Base-by-base conservation (phyloP, 2,797 vertebrate genomes). In the Staurois parvus region DNA sequence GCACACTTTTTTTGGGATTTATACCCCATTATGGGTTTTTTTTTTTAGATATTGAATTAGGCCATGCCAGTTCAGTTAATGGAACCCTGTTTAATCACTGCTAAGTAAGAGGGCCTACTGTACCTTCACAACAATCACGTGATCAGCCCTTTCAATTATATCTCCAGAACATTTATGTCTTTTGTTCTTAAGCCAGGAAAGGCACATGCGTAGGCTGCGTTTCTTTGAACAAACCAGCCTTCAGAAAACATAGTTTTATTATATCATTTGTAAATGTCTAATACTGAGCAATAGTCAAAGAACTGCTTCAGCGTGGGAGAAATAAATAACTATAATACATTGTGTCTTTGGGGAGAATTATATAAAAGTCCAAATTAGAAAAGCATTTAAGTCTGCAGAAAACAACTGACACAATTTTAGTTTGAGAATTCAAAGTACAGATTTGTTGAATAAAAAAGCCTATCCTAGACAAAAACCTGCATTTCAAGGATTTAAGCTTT, bases 241-340 rank as follows among this genome's bases (percentile, higher is more conserved):
- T 62, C 74, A 62, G 19, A 32, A 17, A 77, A 40, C n/a, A 10
- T 78, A 67, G 76, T 78, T 40, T 79, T 45, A 29, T 79, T 42
- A 79, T 66, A 34, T 77, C 56, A 34, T 69, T 32, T 30, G 45
- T 79, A 24, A 79, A 78, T 45, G 62, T 62, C 76, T 78, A 10
- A 69, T 68, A 9, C 52, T 52, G 32, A 21, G 9, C 34, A 45
- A 45, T 79, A n/a, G 34, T 48, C 64, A 68, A 69, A 48, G 28
- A 17, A 79, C 24, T 66, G 40, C 17, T 13, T 9, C 19, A 68
- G 64, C 29, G 64, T 69, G 77, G 42, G 66, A 52, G 64, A 69
- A 66, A 69, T 7, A 79, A 79, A 79, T 45, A 69, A 69, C 77
- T 69, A 52, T 79, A 69, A 69, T 79, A 29, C 66, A 79, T 24